These are phyloP conservation scores for Mustela erminea DNA, from an alignment of 2,797 vertebrate genomes.

Conservation along the genomic window DNA sequence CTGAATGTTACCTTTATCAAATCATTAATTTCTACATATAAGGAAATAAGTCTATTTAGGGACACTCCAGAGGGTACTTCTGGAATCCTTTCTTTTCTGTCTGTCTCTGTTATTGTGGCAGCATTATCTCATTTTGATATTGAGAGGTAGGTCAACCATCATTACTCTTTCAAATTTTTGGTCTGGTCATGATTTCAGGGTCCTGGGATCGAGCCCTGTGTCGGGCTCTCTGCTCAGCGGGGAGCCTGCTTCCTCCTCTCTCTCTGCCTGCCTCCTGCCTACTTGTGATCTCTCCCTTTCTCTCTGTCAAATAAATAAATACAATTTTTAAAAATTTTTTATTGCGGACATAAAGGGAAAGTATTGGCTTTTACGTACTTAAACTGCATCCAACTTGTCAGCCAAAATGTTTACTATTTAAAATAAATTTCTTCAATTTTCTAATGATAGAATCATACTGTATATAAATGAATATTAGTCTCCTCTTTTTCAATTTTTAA, in stretches of 20 bases:
- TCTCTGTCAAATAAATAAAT: too few species aligned
- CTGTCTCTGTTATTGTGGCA: not conserved
- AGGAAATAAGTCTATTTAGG: not conserved
- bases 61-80: not conserved
- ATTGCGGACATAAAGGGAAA: constrained; percentile 50
- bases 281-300: too few species aligned
- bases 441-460: not conserved
- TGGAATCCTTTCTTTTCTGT: not conserved
- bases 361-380: constrained; percentile 1
- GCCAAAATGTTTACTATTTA: constrained; percentile 29
- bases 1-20: not conserved
- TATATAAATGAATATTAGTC: not conserved
- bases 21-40: not conserved
- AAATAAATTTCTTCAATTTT: constrained; percentile 38
- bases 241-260: too few species aligned
- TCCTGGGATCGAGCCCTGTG: too few species aligned
- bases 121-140: not conserved
- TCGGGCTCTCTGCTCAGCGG: too few species aligned
- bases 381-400: not conserved
- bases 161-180: not conserved
- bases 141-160: not conserved
- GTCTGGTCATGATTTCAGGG: not conserved
- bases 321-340: not conserved
- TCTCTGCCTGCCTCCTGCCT: too few species aligned
- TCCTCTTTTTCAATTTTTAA: not conserved